These are phyloP conservation scores for Cynaeus angustus DNA, from an alignment of 2,888 invertebrate species.

Conservation along the genomic window DNA sequence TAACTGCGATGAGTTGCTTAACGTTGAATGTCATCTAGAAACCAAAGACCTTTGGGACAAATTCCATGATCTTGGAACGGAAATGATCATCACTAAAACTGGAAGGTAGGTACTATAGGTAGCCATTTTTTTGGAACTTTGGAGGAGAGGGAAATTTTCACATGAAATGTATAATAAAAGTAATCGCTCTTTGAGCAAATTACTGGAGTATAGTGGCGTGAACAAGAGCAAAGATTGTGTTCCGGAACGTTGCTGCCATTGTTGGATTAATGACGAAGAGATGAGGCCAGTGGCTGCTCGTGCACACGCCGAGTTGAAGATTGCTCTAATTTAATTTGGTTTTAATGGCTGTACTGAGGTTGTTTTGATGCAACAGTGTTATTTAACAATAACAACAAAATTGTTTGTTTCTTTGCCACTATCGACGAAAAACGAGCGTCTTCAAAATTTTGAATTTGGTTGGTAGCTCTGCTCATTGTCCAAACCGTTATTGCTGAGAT, in stretches of 20 bases:
- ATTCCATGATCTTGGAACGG: constrained; percentile 84
- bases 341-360: constrained; percentile 1
- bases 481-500: too few species aligned
- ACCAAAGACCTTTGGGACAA: constrained; percentile 89
- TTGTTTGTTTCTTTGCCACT: too few species aligned
- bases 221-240: constrained; percentile 47
- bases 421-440: too few species aligned
- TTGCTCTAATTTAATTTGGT: constrained; percentile 7
- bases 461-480: too few species aligned
- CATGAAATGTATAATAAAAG: constrained; percentile 10
- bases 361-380: not conserved
- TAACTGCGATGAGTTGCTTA: constrained; percentile 78
- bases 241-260: constrained; percentile 50
- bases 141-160: constrained; percentile 8
- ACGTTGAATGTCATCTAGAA: constrained; percentile 83
- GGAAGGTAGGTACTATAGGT: constrained; percentile 78
- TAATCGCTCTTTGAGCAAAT: constrained; percentile 34
- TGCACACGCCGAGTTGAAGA: constrained; percentile 25
- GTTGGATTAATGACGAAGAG: constrained; percentile 36
- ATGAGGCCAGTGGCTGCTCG: constrained; percentile 29
- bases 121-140: constrained; percentile 2
- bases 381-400: too few species aligned
- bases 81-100: constrained; percentile 91
- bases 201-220: constrained; percentile 48
- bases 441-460: too few species aligned